Evolutionary conservation across 2,888 invertebrate genomes (phyloP).

Genomic region (Hemithea aestivaria): DNA sequence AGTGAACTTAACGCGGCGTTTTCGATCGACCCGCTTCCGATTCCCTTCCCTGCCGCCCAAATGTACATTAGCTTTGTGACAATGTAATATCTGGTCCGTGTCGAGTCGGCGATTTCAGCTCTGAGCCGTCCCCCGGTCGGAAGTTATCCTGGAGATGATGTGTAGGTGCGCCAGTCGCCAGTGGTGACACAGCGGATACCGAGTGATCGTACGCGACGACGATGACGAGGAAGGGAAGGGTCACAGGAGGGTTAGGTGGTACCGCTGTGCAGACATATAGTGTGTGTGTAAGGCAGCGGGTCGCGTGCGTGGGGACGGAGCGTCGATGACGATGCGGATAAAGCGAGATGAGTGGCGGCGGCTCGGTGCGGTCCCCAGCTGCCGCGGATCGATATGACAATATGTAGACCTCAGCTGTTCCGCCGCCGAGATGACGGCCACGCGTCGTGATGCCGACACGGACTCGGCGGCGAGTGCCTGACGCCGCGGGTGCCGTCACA

Average conservation of each 20-base stretch:
- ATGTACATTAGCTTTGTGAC: conserved; percentile 1
- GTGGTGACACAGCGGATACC: no score
- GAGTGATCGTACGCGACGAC: no score
- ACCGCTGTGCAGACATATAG: conserved; percentile 11
- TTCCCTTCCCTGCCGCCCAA: conserved; percentile 9
- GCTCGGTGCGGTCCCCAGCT: conserved; percentile 55
- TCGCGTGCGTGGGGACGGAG: conserved; percentile 18
- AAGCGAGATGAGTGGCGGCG: conserved; percentile 33
- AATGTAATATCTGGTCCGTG: no score
- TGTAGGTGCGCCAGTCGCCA: no score
- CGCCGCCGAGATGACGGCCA: conserved; percentile 35
- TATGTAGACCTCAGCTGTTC: conserved; percentile 60
- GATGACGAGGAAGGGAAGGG: no score
- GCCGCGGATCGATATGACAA: conserved; percentile 71
- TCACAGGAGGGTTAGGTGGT: no score
- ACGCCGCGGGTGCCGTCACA: no score
- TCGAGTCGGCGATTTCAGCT: no score
- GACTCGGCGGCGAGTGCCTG: no score
- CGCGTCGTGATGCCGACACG: no score
- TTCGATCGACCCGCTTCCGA: conserved; percentile 61
- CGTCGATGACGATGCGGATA: conserved; percentile 32
- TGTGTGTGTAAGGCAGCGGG: conserved; percentile 1
- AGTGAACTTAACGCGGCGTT: conserved; percentile 57
- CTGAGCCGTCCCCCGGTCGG: no score
- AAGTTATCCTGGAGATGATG: no score